Percentiles rank a stretch among this genome's conserved stretches.
phyloP scores from a whole-genome alignment of 2,797 vertebrate species.

The Eupleurogrammus muticus region DNA sequence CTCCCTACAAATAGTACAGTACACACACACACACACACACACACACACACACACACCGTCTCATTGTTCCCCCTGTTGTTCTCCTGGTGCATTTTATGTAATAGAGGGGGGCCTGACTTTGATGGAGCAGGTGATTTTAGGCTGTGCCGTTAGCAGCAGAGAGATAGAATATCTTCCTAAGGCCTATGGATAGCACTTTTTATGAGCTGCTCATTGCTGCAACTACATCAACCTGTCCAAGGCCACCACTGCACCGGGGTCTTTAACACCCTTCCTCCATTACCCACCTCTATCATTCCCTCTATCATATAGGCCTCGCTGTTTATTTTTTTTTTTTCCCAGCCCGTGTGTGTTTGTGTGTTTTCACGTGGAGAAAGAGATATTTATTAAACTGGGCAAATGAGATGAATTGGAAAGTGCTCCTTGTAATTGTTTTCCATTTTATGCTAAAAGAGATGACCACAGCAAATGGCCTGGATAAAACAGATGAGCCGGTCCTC shows the following conservation, averaged over 20 bases:
- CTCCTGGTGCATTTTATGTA: constrained; percentile 75
- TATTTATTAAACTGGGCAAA: constrained; percentile 68
- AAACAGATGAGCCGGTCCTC: constrained; percentile 59
- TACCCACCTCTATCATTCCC: constrained; percentile 71
- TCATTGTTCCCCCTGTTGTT: constrained; percentile 72
- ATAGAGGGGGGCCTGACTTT: constrained; percentile 81
- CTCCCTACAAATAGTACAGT: constrained; percentile 44
- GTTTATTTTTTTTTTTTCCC: constrained; percentile 10
- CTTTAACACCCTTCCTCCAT: constrained; percentile 76
- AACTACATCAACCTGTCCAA: constrained; percentile 88
- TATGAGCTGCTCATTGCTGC: constrained; percentile 88
- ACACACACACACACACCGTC: constrained; percentile 37
- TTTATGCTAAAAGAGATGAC: constrained; percentile 65
- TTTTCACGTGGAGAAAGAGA: constrained; percentile 50
- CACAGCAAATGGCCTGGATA: constrained; percentile 56
- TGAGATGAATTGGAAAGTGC: constrained; percentile 63
- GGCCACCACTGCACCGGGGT: constrained; percentile 70
- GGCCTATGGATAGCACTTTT: constrained; percentile 86
- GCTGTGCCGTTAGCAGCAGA: constrained; percentile 79
- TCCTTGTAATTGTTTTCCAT: constrained; percentile 70
- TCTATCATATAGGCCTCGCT: constrained; percentile 54
- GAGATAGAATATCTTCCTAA: constrained; percentile 88
- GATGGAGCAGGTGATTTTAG: constrained; percentile 88
- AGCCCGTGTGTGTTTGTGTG: constrained; percentile 35
- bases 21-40: constrained; percentile 37